A percentile compares a stretch with the other conserved stretches of the same genome.
Evolutionary conservation across 1,140 invertebrate species (phyloP).

Genomic region (Pseudomyrmex dendroicus): DNA sequence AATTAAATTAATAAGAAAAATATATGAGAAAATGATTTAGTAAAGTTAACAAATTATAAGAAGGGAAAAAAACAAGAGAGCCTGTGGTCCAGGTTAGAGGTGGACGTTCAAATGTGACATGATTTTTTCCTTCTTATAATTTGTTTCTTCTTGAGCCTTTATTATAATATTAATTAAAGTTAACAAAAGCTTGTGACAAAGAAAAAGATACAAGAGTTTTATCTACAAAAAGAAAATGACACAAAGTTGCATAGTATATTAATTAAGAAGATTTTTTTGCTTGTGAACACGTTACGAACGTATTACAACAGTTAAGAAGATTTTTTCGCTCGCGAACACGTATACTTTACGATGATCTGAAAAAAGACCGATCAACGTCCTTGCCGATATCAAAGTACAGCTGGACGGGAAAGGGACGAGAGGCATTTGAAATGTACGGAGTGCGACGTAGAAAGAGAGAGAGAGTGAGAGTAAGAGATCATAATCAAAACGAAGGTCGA

Average conservation of each 20-base stretch:
- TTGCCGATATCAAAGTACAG: conserved; percentile 37
- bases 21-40: no score
- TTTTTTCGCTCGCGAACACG: background rate
- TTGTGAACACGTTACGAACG: background rate
- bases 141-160: no score
- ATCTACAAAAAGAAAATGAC: background rate
- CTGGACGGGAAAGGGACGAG: conserved; percentile 39
- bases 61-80: no score
- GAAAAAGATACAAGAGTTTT: background rate
- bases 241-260: background rate
- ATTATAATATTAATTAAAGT: no score
- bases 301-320: no score
- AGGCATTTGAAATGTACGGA: conserved; percentile 49
- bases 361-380: conserved; percentile 28
- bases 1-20: no score
- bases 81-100: no score
- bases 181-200: background rate
- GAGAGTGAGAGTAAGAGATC: conserved; percentile 31
- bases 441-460: conserved; percentile 33
- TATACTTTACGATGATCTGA: background rate
- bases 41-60: no score
- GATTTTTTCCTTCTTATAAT: no score
- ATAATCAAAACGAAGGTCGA: conserved; percentile 36
- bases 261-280: background rate
- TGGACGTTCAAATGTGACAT: no score